phyloP scores from a whole-genome alignment of 2,797 vertebrate species.

The Pitangus sulphuratus region DNA sequence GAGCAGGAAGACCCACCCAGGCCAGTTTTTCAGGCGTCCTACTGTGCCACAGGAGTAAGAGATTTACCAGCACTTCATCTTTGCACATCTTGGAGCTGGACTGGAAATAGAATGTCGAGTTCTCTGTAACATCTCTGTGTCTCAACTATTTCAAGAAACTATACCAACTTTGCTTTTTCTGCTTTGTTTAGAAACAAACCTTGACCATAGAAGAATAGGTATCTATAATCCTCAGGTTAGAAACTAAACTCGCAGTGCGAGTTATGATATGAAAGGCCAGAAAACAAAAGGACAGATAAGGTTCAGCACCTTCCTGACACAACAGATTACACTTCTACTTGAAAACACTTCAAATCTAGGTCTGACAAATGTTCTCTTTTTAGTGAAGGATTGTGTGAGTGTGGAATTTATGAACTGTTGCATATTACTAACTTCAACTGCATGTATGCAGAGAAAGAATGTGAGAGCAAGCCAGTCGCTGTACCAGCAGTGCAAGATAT shows the following conservation, averaged over 20 bases:
- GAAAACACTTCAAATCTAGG: not conserved
- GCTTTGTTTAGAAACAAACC: not conserved
- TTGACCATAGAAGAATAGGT: not conserved
- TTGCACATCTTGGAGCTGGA: not conserved
- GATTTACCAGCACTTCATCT: not conserved
- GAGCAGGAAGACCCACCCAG: not conserved
- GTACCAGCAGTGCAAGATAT: not conserved
- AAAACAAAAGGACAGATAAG: not conserved
- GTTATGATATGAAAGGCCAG: not conserved
- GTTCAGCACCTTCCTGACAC: not conserved
- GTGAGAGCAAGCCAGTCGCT: accelerated
- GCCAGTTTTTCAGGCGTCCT: not conserved
- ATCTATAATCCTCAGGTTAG: not conserved
- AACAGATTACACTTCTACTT: not conserved
- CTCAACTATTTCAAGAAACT: not conserved
- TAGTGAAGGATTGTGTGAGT: not conserved
- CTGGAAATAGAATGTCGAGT: not conserved
- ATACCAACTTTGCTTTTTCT: not conserved
- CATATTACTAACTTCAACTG: not conserved
- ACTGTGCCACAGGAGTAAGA: not conserved
- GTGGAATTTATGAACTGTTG: not conserved
- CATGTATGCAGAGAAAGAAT: not conserved
- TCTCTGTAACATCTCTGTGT: not conserved
- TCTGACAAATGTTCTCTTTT: not conserved
- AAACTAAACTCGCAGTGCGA: not conserved